Conservation (phyloP, 2,113 vertebrate species). For the Alces alces region DNA sequence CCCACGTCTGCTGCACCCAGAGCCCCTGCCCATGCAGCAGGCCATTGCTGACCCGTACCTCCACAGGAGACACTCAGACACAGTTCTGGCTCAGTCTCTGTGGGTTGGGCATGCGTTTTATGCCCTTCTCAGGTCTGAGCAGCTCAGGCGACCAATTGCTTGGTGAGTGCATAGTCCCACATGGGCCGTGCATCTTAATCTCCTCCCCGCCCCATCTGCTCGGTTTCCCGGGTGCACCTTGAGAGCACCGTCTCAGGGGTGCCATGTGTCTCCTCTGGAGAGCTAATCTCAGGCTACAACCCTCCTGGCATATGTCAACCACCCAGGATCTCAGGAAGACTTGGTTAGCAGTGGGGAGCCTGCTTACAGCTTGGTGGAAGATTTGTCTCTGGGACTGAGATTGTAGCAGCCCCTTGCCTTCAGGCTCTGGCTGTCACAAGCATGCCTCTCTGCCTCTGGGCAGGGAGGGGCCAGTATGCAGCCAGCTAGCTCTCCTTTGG, state of each 20-base stretch:
- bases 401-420: not conserved
- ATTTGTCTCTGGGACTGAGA: not conserved
- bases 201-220: not conserved
- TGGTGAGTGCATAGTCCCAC: rapidly evolving
- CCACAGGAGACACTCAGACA: not conserved
- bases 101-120: rapidly evolving
- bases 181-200: not conserved
- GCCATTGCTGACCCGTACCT: not conserved
- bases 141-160: not conserved
- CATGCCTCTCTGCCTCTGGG: not conserved
- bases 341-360: not conserved
- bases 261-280: not conserved
- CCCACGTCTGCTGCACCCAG: not conserved
- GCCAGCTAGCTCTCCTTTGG: not conserved
- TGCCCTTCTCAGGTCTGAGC: not conserved
- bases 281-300: not conserved
- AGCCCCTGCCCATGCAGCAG: not conserved
- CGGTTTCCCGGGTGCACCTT: rapidly evolving
- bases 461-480: not conserved
- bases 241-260: not conserved
- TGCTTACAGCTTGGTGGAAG: not conserved
- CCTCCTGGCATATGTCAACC: not conserved
- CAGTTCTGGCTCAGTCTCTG: not conserved
- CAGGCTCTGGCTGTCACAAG: not conserved
- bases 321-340: not conserved